Base-by-base conservation (phyloP, 2,797 vertebrate genomes). In the Fistularia commersonii region DNA sequence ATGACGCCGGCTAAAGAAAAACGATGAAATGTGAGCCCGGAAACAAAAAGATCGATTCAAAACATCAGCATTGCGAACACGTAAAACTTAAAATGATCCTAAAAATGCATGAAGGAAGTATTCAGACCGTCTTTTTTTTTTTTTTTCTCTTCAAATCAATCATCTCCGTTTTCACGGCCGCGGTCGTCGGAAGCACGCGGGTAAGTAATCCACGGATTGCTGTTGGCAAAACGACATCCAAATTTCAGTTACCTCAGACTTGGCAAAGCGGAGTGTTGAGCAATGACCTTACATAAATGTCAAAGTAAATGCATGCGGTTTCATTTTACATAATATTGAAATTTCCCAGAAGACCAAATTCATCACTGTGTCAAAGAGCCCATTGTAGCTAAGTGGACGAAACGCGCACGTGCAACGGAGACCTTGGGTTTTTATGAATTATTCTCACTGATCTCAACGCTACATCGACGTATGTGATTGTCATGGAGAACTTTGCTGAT, bases 211-310 rank as follows among this genome's bases (percentile, higher is more conserved):
- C 64, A 50, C 53, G 48, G 53, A 66, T 45, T 31, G 61, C 66
- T 80, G 46, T 51, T 14, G 55, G 71, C 60, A 70, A 76, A 77
- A 52, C 69, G 47, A 61, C 64, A 57, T 68, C 58, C 48, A 39
- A 81, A 81, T 79, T 87, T 79, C 68, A 82, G 79, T 82, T 76
- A 74, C 45, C 48, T 51, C 33, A 53, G 64, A 71, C 64, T 57
- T 69, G 73, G 69, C 67, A 63, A 51, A 41, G 65, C 48, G 72
- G 72, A 69, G 65, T 64, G 73, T 77, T 73, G 67, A 78, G 67
- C 64, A 63, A 77, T 80, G 82, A 82, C 79, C 74, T 83, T 69
- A 80, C 51, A 69, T 63, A 77, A 82, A 81, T 80, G 77, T 74
- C 76, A 81, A 45, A 51, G 42, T 43, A 64, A 74, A 83, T 77